Evolutionary conservation across 2,888 invertebrate species (phyloP).

Genomic region (Muschampia plurimacula): DNA sequence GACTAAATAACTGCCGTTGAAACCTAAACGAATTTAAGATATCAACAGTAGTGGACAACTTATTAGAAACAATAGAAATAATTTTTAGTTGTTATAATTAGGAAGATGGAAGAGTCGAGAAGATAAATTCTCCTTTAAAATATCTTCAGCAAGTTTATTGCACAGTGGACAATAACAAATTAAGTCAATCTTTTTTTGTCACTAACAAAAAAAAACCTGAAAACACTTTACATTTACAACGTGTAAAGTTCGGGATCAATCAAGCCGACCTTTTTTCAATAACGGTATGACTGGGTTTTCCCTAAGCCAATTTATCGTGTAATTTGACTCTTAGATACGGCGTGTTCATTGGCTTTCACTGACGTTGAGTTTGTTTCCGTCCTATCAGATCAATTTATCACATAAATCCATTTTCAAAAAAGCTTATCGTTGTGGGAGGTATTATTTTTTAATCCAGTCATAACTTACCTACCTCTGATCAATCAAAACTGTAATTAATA

Average conservation of each 20-base stretch:
- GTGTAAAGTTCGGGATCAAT: slow-evolving; percentile 83
- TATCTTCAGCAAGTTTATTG: slow-evolving; percentile 77
- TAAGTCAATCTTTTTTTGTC: slow-evolving; percentile 82
- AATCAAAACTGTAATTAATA: slow-evolving; percentile 14
- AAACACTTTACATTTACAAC: slow-evolving; percentile 70
- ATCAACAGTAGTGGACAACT: too few species aligned
- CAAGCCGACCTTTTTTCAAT: slow-evolving; percentile 83
- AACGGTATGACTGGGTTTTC: slow-evolving; percentile 71
- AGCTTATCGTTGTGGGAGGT: slow-evolving; percentile 14
- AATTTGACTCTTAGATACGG: slow-evolving; percentile 70
- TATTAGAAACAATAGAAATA: too few species aligned
- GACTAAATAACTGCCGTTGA: too few species aligned
- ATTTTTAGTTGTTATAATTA: too few species aligned
- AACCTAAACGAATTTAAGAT: too few species aligned
- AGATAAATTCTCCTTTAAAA: slow-evolving; percentile 81
- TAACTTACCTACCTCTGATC: neutral
- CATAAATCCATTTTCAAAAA: slow-evolving; percentile 17
- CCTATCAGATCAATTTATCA: slow-evolving; percentile 30
- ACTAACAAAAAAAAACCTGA: slow-evolving; percentile 75
- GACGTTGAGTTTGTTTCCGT: slow-evolving; percentile 55
- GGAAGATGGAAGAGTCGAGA: slow-evolving; percentile 69
- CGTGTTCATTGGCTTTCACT: slow-evolving; percentile 60
- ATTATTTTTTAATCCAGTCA: slow-evolving; percentile 17
- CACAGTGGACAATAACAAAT: slow-evolving; percentile 83
- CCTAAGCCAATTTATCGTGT: slow-evolving; percentile 74